A percentile compares a stretch with the other conserved stretches of the same genome.
These are phyloP conservation scores for Vanessa cardui DNA, from an alignment of 2,888 invertebrate genomes.

Conservation along the genomic window DNA sequence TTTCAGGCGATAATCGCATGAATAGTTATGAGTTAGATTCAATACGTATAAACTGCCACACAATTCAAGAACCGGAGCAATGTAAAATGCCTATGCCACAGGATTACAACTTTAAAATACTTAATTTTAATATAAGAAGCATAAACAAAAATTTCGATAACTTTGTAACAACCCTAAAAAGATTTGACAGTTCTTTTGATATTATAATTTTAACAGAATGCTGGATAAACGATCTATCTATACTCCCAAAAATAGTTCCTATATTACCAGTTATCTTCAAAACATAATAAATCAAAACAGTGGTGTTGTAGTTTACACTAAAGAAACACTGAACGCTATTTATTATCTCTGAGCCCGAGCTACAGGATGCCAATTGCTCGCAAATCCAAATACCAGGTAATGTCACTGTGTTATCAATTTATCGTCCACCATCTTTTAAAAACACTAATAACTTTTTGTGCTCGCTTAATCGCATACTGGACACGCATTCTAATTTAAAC, in stretches of 20 bases:
- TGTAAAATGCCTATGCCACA: conserved; percentile 10
- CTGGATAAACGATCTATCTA: conserved; percentile 3
- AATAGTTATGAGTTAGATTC: conserved; percentile 13
- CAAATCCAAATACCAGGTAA: conserved; percentile 7
- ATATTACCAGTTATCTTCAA: conserved; percentile 8
- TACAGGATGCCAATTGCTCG: conserved; percentile 15
- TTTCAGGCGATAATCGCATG: conserved; percentile 13
- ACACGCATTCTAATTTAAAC: no score
- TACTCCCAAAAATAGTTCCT: background rate
- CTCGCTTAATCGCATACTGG: conserved; percentile 8
- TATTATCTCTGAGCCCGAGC: background rate
- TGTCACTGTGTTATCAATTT: background rate
- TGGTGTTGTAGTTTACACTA: conserved; percentile 5
- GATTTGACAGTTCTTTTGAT: background rate
- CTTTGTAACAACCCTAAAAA: conserved; percentile 11
- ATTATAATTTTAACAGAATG: background rate
- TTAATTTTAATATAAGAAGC: no score
- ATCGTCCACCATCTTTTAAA: conserved; percentile 15
- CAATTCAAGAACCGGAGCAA: conserved; percentile 12
- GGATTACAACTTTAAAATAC: conserved; percentile 4
- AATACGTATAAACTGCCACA: conserved; percentile 10
- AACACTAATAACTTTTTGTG: conserved; percentile 6
- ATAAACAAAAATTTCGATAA: background rate
- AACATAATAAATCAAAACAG: conserved; percentile 8
- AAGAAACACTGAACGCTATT: background rate